Evolutionary conservation across 1,140 invertebrate species (phyloP).

Genomic region (Doryteuthis pealeii): DNA sequence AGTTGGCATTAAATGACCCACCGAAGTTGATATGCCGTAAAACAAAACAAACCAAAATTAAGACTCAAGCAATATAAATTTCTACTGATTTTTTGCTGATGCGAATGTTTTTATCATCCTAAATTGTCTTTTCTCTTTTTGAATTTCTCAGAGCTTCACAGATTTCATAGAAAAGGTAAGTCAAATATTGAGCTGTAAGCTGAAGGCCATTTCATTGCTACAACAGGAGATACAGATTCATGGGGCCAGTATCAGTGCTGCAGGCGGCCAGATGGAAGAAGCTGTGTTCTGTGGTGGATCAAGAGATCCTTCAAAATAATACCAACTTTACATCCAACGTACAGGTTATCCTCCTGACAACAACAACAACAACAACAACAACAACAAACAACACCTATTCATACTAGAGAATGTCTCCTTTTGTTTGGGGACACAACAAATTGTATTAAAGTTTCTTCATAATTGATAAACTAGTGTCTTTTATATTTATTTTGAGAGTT

Average conservation of each 20-base stretch:
- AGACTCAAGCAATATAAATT: too few relatives aligned
- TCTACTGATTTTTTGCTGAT: neutral
- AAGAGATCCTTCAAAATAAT: neutral
- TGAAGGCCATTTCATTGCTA: conserved; percentile 42
- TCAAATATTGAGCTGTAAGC: conserved; percentile 45
- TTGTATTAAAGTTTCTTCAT: too few relatives aligned
- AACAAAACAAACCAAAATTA: too few relatives aligned
- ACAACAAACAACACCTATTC: too few relatives aligned
- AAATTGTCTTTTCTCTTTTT: too few relatives aligned
- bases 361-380: too few relatives aligned
- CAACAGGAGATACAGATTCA: conserved; percentile 38
- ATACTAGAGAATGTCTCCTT: too few relatives aligned
- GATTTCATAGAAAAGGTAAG: conserved; percentile 46
- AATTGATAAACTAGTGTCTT: too few relatives aligned
- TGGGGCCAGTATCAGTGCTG: neutral
- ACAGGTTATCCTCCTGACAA: conserved; percentile 3
- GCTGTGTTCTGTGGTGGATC: conserved; percentile 11
- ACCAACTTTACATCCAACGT: neutral
- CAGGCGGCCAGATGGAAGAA: conserved; percentile 19
- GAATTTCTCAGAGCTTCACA: conserved; percentile 41
- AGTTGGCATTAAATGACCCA: too few relatives aligned
- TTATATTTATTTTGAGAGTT: too few relatives aligned
- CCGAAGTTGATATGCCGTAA: too few relatives aligned
- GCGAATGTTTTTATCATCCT: neutral
- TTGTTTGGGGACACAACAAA: too few relatives aligned